Percentiles rank a stretch among this genome's conserved stretches.
Evolutionary conservation across 2,113 vertebrate genomes (phyloP).

Genomic region (Gymnocephalus cernua): DNA sequence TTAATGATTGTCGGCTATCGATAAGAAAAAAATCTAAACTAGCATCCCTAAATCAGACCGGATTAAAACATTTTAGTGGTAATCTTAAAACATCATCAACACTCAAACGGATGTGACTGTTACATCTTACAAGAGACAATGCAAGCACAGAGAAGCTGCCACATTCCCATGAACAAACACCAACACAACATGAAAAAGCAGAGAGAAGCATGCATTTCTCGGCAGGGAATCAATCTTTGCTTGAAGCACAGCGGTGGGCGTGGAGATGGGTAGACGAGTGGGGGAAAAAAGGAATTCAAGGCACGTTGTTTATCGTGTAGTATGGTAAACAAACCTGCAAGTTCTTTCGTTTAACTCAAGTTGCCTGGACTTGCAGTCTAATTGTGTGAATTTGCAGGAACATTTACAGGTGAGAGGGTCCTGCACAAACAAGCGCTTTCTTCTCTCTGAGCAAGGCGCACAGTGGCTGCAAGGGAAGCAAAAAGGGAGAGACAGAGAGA

Average conservation of each 20-base stretch:
- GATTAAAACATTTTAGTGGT: constrained; percentile 13
- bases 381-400: constrained; percentile 98
- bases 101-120: constrained; percentile 18
- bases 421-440: constrained; percentile 98
- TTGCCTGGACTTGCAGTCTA: constrained; percentile 97
- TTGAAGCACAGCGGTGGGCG: background rate
- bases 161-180: constrained; percentile 60
- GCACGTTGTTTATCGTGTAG: constrained; percentile 72
- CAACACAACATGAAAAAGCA: constrained; percentile 70
- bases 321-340: constrained; percentile 96
- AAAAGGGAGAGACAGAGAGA: constrained; percentile 83
- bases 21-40: too few species aligned
- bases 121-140: constrained; percentile 35
- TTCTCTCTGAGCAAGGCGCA: constrained; percentile 99
- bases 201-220: constrained; percentile 83
- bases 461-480: constrained; percentile 99
- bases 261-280: background rate
- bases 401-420: constrained; percentile 98
- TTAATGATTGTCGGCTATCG: too few species aligned
- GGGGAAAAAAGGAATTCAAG: constrained; percentile 11
- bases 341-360: constrained; percentile 99
- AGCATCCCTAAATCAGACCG: background rate
- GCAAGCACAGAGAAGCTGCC: constrained; percentile 25
- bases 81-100: constrained; percentile 6
- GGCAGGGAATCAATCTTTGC: constrained; percentile 26